These are phyloP conservation scores for Natator depressus DNA, from an alignment of 2,113 vertebrate genomes.

Conservation along the genomic window DNA sequence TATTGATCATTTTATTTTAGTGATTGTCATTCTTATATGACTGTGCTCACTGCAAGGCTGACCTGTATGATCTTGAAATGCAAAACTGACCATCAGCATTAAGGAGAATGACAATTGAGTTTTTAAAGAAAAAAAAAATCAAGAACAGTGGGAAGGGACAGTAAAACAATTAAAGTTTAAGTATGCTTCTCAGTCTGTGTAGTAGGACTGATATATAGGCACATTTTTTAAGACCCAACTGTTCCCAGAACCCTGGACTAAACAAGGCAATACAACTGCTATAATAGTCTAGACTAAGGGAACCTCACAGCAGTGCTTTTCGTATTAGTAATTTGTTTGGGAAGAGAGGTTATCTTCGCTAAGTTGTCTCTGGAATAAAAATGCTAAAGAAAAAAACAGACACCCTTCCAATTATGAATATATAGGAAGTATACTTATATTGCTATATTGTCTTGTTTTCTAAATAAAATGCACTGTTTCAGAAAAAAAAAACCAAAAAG, in stretches of 20 bases:
- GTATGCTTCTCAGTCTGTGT: background rate
- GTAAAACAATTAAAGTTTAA: background rate
- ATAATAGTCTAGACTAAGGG: background rate
- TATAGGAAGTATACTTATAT: background rate
- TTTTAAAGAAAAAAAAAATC: background rate
- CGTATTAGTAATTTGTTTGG: background rate
- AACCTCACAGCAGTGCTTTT: conserved; percentile 18
- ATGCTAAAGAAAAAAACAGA: background rate
- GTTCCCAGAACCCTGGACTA: background rate
- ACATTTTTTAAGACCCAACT: background rate
- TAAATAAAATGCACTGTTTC: background rate
- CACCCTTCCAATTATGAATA: background rate
- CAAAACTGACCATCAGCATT: background rate
- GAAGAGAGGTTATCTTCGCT: background rate
- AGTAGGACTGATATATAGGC: background rate
- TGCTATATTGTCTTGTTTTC: background rate
- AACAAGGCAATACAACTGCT: background rate
- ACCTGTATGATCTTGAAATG: background rate
- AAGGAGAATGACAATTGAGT: background rate
- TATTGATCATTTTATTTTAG: background rate
- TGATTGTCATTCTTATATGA: background rate
- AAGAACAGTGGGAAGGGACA: background rate
- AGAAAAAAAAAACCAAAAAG: background rate
- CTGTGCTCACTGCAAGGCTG: background rate
- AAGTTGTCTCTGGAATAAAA: background rate